Conservation (phyloP, 2,888 invertebrate species). For the Clivina fossor region DNA sequence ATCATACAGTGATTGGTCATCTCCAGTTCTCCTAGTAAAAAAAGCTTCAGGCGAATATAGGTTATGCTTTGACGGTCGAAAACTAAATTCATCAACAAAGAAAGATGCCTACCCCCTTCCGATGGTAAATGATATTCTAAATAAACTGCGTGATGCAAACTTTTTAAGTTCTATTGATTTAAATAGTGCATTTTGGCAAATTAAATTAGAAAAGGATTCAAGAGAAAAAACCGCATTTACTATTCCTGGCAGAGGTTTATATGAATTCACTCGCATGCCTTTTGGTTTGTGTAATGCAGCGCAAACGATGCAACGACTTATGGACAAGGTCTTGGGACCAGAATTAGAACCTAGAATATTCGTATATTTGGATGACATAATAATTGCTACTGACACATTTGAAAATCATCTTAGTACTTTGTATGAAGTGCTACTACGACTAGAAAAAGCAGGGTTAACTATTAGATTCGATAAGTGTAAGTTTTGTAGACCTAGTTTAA, state of each 20-base stretch:
- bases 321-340: conserved; percentile 40
- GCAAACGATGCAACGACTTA: conserved; percentile 38
- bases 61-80: not conserved
- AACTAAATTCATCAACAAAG: not conserved
- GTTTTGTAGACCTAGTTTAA: conserved; percentile 39
- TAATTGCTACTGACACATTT: conserved; percentile 44
- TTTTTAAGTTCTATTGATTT: not conserved
- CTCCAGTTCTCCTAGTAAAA: not conserved
- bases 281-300: conserved; percentile 41
- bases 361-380: conserved; percentile 41
- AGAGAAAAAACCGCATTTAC: conserved; percentile 43
- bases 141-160: conserved; percentile 1
- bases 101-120: conserved; percentile 6
- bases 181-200: conserved; percentile 42
- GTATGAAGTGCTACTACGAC: conserved; percentile 32
- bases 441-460: conserved; percentile 41
- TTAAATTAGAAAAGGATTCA: conserved; percentile 27
- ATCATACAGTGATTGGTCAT: not conserved
- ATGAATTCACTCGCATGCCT: conserved; percentile 37
- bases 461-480: conserved; percentile 41
- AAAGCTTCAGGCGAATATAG: not conserved
- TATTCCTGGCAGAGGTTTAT: conserved; percentile 37
- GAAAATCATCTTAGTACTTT: conserved; percentile 36
- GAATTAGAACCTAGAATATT: conserved; percentile 39
- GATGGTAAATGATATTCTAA: not conserved